phyloP scores from a whole-genome alignment of 2,888 invertebrate species.

The Abrostola tripartita region DNA sequence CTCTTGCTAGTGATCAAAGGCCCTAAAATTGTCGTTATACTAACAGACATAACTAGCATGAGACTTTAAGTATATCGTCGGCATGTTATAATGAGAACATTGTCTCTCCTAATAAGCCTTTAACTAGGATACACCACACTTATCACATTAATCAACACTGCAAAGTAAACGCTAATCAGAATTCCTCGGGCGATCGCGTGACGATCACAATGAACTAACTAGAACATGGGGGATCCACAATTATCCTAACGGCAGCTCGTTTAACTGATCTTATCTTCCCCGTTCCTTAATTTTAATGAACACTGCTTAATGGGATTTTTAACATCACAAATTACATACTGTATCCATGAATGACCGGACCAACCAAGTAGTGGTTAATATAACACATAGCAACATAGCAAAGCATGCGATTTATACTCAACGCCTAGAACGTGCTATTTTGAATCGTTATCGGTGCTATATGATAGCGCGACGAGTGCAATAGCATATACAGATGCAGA shows the following conservation, averaged over 20 bases:
- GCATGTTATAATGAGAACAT: neutral
- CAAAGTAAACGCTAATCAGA: conserved; percentile 38
- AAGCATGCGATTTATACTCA: too few species aligned
- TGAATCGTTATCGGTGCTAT: too few species aligned
- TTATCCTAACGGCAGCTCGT: conserved; percentile 51
- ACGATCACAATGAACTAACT: conserved; percentile 45
- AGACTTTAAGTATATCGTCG: neutral
- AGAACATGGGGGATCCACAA: conserved; percentile 54
- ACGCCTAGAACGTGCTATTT: too few species aligned
- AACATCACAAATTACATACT: conserved; percentile 47
- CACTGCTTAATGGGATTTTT: conserved; percentile 52
- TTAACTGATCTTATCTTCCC: conserved; percentile 47
- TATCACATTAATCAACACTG: conserved; percentile 38
- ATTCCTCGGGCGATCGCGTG: conserved; percentile 46
- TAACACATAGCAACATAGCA: too few species aligned
- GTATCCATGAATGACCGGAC: neutral
- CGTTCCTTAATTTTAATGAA: conserved; percentile 50
- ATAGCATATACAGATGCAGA: too few species aligned
- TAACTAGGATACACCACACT: conserved; percentile 33
- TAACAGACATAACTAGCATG: neutral
- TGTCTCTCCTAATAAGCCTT: conserved; percentile 2
- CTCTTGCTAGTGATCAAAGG: too few species aligned
- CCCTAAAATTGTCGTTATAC: too few species aligned
- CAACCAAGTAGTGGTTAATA: too few species aligned
- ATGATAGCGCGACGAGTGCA: too few species aligned